phyloP scores from a whole-genome alignment of 2,797 vertebrate species.

The Diceros bicornis region DNA sequence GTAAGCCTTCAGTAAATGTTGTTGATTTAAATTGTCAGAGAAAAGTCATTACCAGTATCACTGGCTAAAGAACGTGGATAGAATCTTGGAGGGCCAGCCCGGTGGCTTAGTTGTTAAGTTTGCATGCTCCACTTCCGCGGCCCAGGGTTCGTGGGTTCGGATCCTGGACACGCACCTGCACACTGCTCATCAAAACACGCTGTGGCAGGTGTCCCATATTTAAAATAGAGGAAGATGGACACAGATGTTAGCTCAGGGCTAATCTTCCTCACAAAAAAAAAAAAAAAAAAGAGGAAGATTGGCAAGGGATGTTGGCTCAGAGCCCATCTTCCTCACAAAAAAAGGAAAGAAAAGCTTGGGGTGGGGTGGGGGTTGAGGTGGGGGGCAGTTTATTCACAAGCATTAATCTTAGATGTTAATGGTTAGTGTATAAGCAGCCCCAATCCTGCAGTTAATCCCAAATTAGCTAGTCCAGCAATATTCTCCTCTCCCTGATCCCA shows the following conservation, averaged over 20 bases:
- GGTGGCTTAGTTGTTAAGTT: too few relatives aligned
- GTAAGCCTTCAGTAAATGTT: conserved; percentile 16
- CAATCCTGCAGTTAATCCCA: background rate
- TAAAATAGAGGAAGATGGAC: too few relatives aligned
- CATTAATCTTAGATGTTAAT: background rate
- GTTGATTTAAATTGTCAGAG: conserved; percentile 27
- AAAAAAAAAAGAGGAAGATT: too few relatives aligned
- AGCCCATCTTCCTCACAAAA: too few relatives aligned
- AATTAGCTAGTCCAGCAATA: background rate
- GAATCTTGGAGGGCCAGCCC: background rate
- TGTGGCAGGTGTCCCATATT: too few relatives aligned
- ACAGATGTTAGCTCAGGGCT: too few relatives aligned
- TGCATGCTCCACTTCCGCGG: too few relatives aligned
- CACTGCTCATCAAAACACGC: too few relatives aligned
- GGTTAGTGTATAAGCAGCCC: background rate
- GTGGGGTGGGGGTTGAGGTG: background rate
- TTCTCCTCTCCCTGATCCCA: background rate
- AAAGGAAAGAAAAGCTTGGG: background rate
- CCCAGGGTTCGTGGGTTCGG: too few relatives aligned
- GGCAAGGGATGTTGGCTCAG: too few relatives aligned
- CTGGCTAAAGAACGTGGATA: background rate
- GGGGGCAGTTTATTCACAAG: background rate
- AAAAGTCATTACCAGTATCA: background rate
- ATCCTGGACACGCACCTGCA: too few relatives aligned
- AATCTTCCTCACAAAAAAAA: too few relatives aligned